phyloP scores from a whole-genome alignment of 2,888 invertebrate genomes.

The Orthosia incerta region DNA sequence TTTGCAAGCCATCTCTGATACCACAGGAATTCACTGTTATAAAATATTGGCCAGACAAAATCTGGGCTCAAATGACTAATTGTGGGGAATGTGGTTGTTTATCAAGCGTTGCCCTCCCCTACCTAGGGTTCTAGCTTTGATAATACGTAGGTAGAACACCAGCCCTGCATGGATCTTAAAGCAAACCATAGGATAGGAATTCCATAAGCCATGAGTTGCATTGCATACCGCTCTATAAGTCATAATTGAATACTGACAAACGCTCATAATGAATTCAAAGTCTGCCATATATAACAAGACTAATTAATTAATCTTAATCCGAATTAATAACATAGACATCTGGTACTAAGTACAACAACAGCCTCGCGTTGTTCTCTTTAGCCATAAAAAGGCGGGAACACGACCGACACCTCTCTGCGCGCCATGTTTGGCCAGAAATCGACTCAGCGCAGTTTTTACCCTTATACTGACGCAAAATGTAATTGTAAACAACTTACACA shows the following conservation, averaged over 20 bases:
- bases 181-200: not conserved
- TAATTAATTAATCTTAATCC: constrained; percentile 54
- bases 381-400: constrained; percentile 74
- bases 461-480: constrained; percentile 48
- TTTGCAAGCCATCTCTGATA: not conserved
- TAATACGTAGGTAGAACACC: not conserved
- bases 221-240: not conserved
- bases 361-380: constrained; percentile 71
- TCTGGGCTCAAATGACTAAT: not conserved
- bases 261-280: constrained; percentile 21
- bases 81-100: too few relatives aligned
- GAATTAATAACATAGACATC: constrained; percentile 52
- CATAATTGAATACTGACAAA: not conserved
- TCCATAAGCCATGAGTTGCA: not conserved
- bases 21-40: not conserved
- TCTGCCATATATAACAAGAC: constrained; percentile 30
- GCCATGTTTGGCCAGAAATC: constrained; percentile 74
- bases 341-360: constrained; percentile 53
- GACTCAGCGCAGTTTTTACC: constrained; percentile 57
- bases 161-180: not conserved
- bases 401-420: constrained; percentile 63
- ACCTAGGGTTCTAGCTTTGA: too few relatives aligned
- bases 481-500: constrained; percentile 27
- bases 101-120: not conserved
- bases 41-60: not conserved